phyloP scores from a whole-genome alignment of 2,888 invertebrate genomes.

The Cancer borealis region DNA sequence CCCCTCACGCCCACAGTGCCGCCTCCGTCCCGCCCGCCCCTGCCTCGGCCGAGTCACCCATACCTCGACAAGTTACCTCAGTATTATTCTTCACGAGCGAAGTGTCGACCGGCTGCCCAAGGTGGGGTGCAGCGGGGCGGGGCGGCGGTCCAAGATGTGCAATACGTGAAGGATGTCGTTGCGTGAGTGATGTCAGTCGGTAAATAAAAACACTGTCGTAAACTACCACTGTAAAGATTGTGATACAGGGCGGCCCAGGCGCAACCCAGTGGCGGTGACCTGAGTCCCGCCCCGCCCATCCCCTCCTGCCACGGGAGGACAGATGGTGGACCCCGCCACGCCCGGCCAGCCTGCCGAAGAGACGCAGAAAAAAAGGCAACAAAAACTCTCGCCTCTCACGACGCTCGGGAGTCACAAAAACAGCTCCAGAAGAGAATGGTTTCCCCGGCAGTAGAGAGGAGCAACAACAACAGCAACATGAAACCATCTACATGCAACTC shows the following conservation, averaged over 20 bases:
- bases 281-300: slow-evolving; percentile 40
- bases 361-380: not conserved
- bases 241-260: slow-evolving; percentile 38
- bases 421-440: not conserved
- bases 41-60: not conserved
- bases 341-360: not conserved
- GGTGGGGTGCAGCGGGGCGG: slow-evolving; percentile 36
- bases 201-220: slow-evolving; percentile 38
- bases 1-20: slow-evolving; percentile 47
- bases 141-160: slow-evolving; percentile 60
- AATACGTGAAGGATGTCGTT: slow-evolving; percentile 51
- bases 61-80: slow-evolving; percentile 61
- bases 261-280: slow-evolving; percentile 13
- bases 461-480: not conserved
- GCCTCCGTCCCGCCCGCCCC: slow-evolving; percentile 14
- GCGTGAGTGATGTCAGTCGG: slow-evolving; percentile 44
- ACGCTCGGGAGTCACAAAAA: not conserved
- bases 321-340: not conserved
- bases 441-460: slow-evolving; percentile 10
- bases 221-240: slow-evolving; percentile 28
- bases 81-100: slow-evolving; percentile 58
- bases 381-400: slow-evolving; percentile 33
- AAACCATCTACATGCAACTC: not conserved
- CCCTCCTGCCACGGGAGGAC: slow-evolving; percentile 13
- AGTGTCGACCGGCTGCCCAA: slow-evolving; percentile 43